Evolutionary conservation across 1,140 invertebrate species (phyloP), one percentile per base, ranked within the genome.

Genomic region (Scaptomyza montana): DNA sequence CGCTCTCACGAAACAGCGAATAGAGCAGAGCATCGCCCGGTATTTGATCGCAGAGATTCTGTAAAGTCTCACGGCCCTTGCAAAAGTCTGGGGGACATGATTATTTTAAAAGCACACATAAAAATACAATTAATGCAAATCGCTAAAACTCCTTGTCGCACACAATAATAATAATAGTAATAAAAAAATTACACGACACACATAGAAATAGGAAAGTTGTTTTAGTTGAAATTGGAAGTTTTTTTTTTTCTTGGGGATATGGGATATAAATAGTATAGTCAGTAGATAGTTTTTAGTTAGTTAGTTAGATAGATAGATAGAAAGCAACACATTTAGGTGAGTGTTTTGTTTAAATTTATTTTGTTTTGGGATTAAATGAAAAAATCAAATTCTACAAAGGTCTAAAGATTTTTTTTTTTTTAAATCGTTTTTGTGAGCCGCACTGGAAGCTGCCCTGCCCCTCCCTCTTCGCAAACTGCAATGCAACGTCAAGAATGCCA

Each of bases 1-100:
- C 95, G 81, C 96, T 96, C 84, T 97, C 95, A 41, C 97, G 93
- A 92, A 98, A 98, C 95, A 98, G 96, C 51, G 96, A 97, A 92
- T 96, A 97, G 1, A 98, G 94, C 56, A 97, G 93, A 5, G 97
- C 96, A 93, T 98, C 97, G 10, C 97, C 97, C 3, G 96, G 97
- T 91, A 98, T 97, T 74, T 95, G 94, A 41, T 95, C 95, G 92
- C 97, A 98, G 62, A 98, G 93, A 61, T 95, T 95, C 46, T 96
- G 94, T 73, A 97, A 92, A 10, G 95, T 94, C 78, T 96, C 96
- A 85, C 95, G 93, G 53, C 94, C 94, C 91, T 96, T 95, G 91
- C 96, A 97, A 93, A 95, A 97, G 59, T 96, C 96, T 97, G 94
- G 84, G 91, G 90, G 91, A 92, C 91, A 92, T 92, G 90, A 92